Evolutionary conservation across 2,797 vertebrate genomes (phyloP).

Genomic region (Luscinia luscinia): DNA sequence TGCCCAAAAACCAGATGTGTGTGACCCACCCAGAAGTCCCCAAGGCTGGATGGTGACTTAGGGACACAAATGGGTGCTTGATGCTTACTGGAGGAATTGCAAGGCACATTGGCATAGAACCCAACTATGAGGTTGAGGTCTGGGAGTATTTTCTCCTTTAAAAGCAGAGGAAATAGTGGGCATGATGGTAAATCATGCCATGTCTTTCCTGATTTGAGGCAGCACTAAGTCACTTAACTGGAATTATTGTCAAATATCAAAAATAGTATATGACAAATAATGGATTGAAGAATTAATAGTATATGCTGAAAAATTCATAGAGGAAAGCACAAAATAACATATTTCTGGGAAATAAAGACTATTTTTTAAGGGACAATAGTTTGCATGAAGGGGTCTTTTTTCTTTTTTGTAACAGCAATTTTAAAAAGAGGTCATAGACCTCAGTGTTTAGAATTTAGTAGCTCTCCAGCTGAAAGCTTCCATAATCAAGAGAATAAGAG

Average conservation of each 20-base stretch:
- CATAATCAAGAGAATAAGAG: conserved; percentile 42
- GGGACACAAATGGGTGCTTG: neutral
- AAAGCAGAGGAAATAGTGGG: neutral
- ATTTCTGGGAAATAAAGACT: neutral
- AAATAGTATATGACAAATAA: neutral
- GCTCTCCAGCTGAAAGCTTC: conserved; percentile 8
- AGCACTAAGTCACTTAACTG: neutral
- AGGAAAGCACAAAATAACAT: neutral
- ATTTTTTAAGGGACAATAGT: neutral
- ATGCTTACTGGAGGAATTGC: neutral
- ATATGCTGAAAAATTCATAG: neutral
- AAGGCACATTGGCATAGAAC: neutral
- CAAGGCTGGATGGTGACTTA: neutral
- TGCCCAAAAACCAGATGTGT: neutral
- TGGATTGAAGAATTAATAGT: neutral
- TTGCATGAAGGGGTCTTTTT: neutral
- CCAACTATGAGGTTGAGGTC: neutral
- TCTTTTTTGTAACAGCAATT: neutral
- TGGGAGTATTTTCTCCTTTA: neutral
- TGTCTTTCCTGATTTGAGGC: neutral
- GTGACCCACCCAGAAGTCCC: neutral
- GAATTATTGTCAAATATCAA: neutral
- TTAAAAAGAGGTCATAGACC: conserved; percentile 4
- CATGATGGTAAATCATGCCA: neutral
- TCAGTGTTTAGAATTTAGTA: conserved; percentile 22